Evolutionary conservation across 2,113 vertebrate species (phyloP).

Genomic region (Phalacrocorax carbo): DNA sequence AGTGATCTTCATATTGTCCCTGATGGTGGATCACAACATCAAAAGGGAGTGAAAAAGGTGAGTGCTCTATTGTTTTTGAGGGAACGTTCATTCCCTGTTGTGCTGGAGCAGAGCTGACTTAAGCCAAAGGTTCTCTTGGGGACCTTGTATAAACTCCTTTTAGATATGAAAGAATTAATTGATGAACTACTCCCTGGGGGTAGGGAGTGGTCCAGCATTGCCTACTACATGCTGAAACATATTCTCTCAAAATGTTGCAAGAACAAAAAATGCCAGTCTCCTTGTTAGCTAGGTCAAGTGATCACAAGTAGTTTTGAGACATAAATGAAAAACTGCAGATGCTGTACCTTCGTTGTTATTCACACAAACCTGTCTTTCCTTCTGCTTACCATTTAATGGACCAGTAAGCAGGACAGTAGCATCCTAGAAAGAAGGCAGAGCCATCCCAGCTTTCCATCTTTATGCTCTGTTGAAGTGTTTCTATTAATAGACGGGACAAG

Average conservation of each 20-base stretch:
- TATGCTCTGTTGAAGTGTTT: not conserved
- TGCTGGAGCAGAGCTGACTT: not conserved
- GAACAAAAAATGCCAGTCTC: not conserved
- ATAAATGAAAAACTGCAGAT: not conserved
- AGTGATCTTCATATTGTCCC: not conserved
- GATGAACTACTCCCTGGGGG: not conserved
- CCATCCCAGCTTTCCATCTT: not conserved
- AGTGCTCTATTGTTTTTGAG: not conserved
- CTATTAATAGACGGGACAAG: not conserved
- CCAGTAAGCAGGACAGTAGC: not conserved
- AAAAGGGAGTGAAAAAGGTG: not conserved
- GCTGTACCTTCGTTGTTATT: not conserved
- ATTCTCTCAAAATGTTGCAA: not conserved
- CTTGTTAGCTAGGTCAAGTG: not conserved
- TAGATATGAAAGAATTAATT: not conserved
- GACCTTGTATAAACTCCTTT: not conserved
- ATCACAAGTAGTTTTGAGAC: not conserved
- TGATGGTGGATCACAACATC: not conserved
- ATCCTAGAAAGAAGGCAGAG: not conserved
- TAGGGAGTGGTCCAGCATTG: not conserved
- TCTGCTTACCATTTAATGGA: conserved; percentile 37
- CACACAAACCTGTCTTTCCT: conserved; percentile 11
- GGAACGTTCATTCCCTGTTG: not conserved
- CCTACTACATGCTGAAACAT: fast-evolving
- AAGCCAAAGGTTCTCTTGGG: not conserved